Conservation (phyloP, 2,888 invertebrate genomes). For the Drosophila neutralis region DNA sequence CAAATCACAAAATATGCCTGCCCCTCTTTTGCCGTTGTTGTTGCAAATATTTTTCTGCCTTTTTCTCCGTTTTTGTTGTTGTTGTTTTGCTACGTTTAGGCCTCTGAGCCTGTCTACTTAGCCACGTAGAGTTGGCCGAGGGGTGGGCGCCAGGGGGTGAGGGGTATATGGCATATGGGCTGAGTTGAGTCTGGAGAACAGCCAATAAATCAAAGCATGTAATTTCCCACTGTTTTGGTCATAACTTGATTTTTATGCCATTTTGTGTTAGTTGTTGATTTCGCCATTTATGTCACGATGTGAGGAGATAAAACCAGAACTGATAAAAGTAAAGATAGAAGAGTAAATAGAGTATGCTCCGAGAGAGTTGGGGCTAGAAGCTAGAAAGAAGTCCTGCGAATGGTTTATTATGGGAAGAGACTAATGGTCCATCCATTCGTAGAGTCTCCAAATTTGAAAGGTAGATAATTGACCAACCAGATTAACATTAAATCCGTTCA, state of each 20-base stretch:
- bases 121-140: background rate
- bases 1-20: constrained; percentile 74
- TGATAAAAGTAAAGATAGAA: background rate
- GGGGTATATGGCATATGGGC: background rate
- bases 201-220: constrained; percentile 81
- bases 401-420: too few relatives aligned
- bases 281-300: constrained; percentile 78
- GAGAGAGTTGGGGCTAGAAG: too few relatives aligned
- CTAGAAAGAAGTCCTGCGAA: too few relatives aligned
- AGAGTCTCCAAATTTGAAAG: too few relatives aligned
- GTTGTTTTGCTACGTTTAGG: constrained; percentile 73
- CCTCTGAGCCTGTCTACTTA: constrained; percentile 72
- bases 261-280: constrained; percentile 69
- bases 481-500: background rate
- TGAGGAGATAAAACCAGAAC: background rate
- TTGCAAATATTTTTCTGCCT: background rate
- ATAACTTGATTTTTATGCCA: constrained; percentile 81
- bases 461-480: too few relatives aligned
- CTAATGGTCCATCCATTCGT: too few relatives aligned
- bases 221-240: constrained; percentile 42
- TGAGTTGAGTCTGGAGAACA: constrained; percentile 39
- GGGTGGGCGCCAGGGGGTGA: constrained; percentile 11
- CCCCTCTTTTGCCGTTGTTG: constrained; percentile 52
- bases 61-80: constrained; percentile 35
- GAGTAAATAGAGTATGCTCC: too few relatives aligned